Base-by-base conservation (phyloP, 2,888 invertebrate genomes). In the Eurytoma adleriae region DNA sequence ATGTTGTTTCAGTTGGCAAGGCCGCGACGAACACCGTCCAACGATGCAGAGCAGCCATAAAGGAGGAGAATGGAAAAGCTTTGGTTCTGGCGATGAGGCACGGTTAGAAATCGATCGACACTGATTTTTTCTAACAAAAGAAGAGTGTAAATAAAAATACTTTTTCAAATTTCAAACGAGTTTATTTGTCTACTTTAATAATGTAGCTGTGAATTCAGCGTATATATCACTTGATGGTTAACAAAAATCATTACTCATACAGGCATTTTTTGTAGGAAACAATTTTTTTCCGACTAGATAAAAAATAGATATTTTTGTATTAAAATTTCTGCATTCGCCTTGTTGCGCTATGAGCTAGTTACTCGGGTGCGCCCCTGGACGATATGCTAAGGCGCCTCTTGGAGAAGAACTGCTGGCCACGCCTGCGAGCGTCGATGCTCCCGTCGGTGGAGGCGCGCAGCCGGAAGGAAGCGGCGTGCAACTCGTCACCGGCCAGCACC, bases 371-470 rank as follows among this genome's bases (percentile, higher is more conserved):
- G 72, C 95, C 95, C 81, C 93, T 91, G 93, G 95, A 95, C 59
- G 96, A 95, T 82, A 96, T 96, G 87, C 96, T 96, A 95, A 96
- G 95, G 82, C 96, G 92, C 54, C 96, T 92, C 52, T 68, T 70
- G 64, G 54, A 0, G 93, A 92, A 3, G 92, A 91, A 14, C 18
- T 20, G 52, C 24, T 57, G 61, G 52, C 90, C 86, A 68, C 84
- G 83, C 13, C 85, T 83, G 2, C 84, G 83, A n/a, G 83, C 59
- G 56, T 84, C 83, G 62, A 87, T 76, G 13, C 84, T 84, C 10
- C 94, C 94, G 88, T 96, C 96, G 0, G 96, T 96, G 83, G 95
- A 95, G 64, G 96, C 96, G 62, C 96, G 92, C 67, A 93, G 94
- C 14, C 96, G 92, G 91, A 96, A 96, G 18, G 85, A 85, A 88